These are phyloP conservation scores for Drosophila carrolli DNA, from an alignment of 1,140 invertebrate species.

Conservation along the genomic window DNA sequence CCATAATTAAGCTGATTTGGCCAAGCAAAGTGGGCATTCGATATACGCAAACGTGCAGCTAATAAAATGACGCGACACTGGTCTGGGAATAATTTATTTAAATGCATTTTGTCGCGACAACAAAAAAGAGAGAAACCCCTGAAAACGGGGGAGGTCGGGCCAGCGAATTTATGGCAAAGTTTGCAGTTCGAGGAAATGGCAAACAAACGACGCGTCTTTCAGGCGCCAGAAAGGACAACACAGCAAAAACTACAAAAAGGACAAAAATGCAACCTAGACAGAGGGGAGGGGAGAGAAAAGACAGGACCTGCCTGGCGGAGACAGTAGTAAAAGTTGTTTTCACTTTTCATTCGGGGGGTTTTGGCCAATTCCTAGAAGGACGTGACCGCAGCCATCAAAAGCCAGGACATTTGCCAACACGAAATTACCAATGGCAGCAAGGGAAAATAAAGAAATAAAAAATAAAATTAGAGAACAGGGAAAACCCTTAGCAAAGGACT, in stretches of 20 bases:
- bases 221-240: slow-evolving; percentile 58
- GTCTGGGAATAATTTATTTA: slow-evolving; percentile 84
- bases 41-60: slow-evolving; percentile 43
- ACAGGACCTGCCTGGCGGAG: neutral
- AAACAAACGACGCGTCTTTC: slow-evolving; percentile 73
- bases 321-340: slow-evolving; percentile 82
- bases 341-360: slow-evolving; percentile 69
- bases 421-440: slow-evolving; percentile 43
- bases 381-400: slow-evolving; percentile 63
- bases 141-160: slow-evolving; percentile 49
- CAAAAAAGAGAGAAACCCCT: slow-evolving; percentile 21
- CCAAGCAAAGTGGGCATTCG: slow-evolving; percentile 34
- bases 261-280: slow-evolving; percentile 48
- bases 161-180: slow-evolving; percentile 73
- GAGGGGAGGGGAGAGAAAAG: neutral
- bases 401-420: slow-evolving; percentile 46
- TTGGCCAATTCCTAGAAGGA: slow-evolving; percentile 71
- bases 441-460: neutral
- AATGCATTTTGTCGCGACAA: slow-evolving; percentile 83
- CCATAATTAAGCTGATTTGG: slow-evolving; percentile 54
- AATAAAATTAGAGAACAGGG: neutral
- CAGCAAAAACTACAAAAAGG: slow-evolving; percentile 35
- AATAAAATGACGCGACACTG: slow-evolving; percentile 82
- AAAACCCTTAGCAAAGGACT: slow-evolving; percentile 15
- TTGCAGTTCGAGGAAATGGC: slow-evolving; percentile 76